Conservation (phyloP, 2,797 vertebrate species). For the Rhinophrynus dorsalis region DNA sequence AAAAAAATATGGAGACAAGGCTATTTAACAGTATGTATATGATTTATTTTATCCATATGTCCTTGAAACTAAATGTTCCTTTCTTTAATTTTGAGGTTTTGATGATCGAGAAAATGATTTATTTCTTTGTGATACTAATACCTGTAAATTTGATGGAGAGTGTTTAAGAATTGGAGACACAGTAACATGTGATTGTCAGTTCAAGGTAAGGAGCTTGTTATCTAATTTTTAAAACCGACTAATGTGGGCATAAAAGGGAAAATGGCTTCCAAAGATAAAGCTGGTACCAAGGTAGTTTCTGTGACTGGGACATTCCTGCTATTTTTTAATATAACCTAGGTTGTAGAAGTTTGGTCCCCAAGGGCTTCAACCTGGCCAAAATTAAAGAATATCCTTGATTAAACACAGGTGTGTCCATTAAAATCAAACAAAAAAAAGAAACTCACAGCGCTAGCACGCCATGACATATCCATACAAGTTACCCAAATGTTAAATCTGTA, state of each 20-base stretch:
- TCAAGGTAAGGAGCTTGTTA: conserved; percentile 86
- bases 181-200: conserved; percentile 98
- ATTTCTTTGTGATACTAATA: conserved; percentile 97
- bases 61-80: conserved; percentile 49
- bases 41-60: neutral
- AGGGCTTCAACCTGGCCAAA: too few species aligned
- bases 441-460: too few species aligned
- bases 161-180: conserved; percentile 97
- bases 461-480: too few species aligned
- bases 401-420: too few species aligned
- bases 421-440: too few species aligned
- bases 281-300: conserved; percentile 53
- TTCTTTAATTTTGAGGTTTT: conserved; percentile 81
- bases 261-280: conserved; percentile 55
- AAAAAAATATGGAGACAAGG: neutral
- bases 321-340: too few species aligned
- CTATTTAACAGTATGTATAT: too few species aligned
- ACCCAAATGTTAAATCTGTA: too few species aligned
- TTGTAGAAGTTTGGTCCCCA: too few species aligned
- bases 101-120: conserved; percentile 98
- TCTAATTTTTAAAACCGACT: conserved; percentile 57
- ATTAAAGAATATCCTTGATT: too few species aligned
- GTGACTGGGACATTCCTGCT: too few species aligned
- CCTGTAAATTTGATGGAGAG: conserved; percentile 98
- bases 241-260: conserved; percentile 57